These are phyloP conservation scores for Poecile atricapillus DNA, from an alignment of 2,113 vertebrate species.

Conservation along the genomic window DNA sequence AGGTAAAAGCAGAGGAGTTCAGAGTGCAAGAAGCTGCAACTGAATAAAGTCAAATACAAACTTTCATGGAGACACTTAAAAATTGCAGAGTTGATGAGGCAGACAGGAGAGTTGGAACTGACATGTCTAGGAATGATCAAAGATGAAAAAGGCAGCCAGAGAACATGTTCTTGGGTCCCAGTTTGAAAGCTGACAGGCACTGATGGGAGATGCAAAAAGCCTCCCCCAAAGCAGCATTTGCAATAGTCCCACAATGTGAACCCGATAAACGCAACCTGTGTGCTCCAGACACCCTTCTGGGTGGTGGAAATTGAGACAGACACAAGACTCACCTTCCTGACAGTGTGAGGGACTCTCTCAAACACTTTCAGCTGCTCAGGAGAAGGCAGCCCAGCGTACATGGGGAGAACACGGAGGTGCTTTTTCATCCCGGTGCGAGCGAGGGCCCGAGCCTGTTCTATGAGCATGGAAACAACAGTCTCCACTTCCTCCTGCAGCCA, in stretches of 20 bases:
- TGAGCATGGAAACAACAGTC: constrained; percentile 88
- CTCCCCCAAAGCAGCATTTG: accelerated
- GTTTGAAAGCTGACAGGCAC: not conserved
- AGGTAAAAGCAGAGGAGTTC: not conserved
- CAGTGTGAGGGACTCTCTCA: constrained; percentile 84
- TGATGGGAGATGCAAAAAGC: not conserved
- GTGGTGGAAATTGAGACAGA: not conserved
- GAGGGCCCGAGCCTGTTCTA: constrained; percentile 89
- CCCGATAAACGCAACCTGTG: too few species aligned
- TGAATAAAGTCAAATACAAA: not conserved
- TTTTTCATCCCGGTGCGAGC: constrained; percentile 92
- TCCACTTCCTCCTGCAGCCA: constrained; percentile 91
- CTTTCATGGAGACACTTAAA: not conserved
- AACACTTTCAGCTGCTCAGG: constrained; percentile 95
- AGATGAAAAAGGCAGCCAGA: not conserved
- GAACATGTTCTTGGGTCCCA: not conserved
- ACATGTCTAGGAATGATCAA: not conserved
- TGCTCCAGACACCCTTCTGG: not conserved
- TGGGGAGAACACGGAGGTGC: constrained; percentile 91
- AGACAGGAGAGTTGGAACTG: not conserved
- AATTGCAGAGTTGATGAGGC: not conserved
- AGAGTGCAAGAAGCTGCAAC: not conserved
- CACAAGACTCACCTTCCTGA: constrained; percentile 84
- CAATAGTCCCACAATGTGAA: not conserved
- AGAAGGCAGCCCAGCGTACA: constrained; percentile 94